Conservation (phyloP, 1,140 invertebrate species). For the Conus ventricosus region DNA sequence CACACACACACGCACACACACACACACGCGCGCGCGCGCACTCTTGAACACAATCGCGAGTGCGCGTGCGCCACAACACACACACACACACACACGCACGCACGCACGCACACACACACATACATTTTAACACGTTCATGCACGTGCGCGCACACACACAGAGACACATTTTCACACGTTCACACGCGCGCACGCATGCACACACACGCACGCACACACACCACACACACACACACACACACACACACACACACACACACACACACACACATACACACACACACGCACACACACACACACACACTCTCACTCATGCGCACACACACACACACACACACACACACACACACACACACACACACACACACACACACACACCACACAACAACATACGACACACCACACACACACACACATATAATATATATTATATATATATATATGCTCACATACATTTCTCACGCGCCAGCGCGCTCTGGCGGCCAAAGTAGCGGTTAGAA, state of each 20-base stretch:
- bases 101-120: background rate
- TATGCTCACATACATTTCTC: too few relatives aligned
- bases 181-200: too few relatives aligned
- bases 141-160: too few relatives aligned
- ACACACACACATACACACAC: background rate
- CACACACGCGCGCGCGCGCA: background rate
- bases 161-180: too few relatives aligned
- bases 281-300: background rate
- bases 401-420: too few relatives aligned
- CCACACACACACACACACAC: background rate
- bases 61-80: background rate
- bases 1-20: background rate
- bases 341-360: constrained; percentile 18
- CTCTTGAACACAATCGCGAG: background rate
- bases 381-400: too few relatives aligned
- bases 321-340: constrained; percentile 14
- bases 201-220: too few relatives aligned
- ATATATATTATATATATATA: too few relatives aligned
- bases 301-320: background rate
- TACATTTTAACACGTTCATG: background rate
- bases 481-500: too few relatives aligned
- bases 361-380: background rate
- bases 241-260: constrained; percentile 9
- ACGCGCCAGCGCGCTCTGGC: too few relatives aligned
- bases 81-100: background rate